Evolutionary conservation across 2,888 invertebrate genomes (phyloP).

Genomic region (Criorhina ranunculi): DNA sequence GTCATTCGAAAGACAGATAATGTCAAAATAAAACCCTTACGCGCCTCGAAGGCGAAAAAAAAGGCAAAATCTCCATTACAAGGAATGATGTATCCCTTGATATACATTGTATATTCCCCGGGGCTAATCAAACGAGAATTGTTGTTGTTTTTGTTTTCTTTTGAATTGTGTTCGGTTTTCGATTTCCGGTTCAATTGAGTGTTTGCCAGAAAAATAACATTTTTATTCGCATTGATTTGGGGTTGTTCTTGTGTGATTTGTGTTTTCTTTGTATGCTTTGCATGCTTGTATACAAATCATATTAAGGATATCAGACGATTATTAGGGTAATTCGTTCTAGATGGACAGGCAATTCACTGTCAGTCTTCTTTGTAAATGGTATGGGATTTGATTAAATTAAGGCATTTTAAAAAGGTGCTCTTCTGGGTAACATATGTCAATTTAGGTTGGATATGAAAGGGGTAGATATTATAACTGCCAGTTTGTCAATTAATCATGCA

Average conservation of each 20-base stretch:
- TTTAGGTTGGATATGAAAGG: too few species aligned
- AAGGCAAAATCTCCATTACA: constrained; percentile 33
- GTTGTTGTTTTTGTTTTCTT: constrained; percentile 35
- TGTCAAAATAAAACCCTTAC: constrained; percentile 54
- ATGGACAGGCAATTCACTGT: constrained; percentile 2
- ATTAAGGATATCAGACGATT: constrained; percentile 38
- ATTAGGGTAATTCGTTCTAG: constrained; percentile 42
- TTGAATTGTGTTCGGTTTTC: constrained; percentile 18
- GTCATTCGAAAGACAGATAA: constrained; percentile 66
- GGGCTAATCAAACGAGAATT: constrained; percentile 59
- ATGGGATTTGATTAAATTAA: constrained; percentile 25
- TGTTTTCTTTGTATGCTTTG: constrained; percentile 1
- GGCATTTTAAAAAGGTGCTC: too few species aligned
- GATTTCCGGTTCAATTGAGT: constrained; percentile 54
- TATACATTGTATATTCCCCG: constrained; percentile 43
- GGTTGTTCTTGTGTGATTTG: constrained; percentile 27
- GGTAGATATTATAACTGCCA: too few species aligned
- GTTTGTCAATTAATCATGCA: too few species aligned
- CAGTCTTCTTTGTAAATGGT: background rate
- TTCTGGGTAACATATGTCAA: too few species aligned
- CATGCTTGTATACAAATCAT: constrained; percentile 23
- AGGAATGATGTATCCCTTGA: constrained; percentile 47
- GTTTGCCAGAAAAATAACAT: constrained; percentile 56
- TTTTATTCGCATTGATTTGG: constrained; percentile 57
- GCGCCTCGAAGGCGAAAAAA: constrained; percentile 3